phyloP scores from a whole-genome alignment of 2,888 invertebrate genomes.

The Caenorhabditis panamensis region DNA sequence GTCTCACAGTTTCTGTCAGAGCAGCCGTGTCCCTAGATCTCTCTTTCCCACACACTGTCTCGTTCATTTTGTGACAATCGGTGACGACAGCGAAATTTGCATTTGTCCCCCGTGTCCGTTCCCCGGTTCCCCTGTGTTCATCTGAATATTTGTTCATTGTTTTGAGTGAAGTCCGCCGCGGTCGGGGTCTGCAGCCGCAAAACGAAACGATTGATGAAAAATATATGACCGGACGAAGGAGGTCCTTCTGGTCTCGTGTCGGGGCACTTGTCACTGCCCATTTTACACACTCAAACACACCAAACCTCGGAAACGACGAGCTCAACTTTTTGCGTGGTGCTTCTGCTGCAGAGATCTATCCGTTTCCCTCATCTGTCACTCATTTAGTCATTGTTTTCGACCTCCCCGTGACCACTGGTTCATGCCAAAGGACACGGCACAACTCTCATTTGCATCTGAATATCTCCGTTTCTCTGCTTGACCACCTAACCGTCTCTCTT shows the following conservation, averaged over 20 bases:
- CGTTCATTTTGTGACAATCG: constrained; percentile 38
- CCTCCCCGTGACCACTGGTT: constrained; percentile 14
- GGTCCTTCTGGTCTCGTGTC: constrained; percentile 36
- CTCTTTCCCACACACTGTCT: constrained; percentile 13
- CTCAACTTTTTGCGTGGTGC: constrained; percentile 38
- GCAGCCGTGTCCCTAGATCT: constrained; percentile 33
- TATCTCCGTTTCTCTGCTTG: background rate
- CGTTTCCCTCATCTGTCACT: constrained; percentile 50
- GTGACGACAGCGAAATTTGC: constrained; percentile 41
- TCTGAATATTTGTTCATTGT: constrained; percentile 35
- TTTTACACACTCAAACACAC: constrained; percentile 53
- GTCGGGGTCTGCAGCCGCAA: background rate
- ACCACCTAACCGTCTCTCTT: background rate
- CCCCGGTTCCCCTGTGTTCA: constrained; percentile 20
- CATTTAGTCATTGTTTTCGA: constrained; percentile 45
- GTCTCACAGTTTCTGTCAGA: constrained; percentile 21
- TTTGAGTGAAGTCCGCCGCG: constrained; percentile 5
- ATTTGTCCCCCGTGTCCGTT: constrained; percentile 23
- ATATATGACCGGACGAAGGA: constrained; percentile 46
- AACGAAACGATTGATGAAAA: constrained; percentile 55
- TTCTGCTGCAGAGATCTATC: constrained; percentile 14
- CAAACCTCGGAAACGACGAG: constrained; percentile 51
- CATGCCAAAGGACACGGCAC: background rate
- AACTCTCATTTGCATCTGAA: constrained; percentile 4
- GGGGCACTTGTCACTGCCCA: constrained; percentile 49